These are phyloP conservation scores for Anser brachyrhynchus DNA, from an alignment of 2,113 vertebrate genomes.

Conservation along the genomic window DNA sequence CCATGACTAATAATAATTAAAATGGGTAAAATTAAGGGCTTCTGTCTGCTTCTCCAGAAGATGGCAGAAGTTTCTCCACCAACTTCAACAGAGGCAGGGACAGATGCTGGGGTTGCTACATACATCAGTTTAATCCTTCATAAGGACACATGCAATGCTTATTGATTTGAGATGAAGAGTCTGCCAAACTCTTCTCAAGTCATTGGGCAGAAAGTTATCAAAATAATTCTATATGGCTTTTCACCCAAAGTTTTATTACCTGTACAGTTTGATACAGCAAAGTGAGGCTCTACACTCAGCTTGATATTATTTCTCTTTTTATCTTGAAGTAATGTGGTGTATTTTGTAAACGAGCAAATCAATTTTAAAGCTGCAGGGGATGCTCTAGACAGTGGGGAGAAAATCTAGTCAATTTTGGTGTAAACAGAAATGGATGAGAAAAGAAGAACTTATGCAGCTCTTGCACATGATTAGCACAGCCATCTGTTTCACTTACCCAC, in stretches of 20 bases:
- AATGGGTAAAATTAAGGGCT: not conserved
- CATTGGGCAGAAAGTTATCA: not conserved
- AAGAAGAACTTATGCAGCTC: not conserved
- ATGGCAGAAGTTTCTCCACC: not conserved
- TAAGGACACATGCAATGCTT: not conserved
- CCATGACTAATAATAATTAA: not conserved
- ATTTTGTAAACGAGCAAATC: not conserved
- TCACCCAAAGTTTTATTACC: not conserved
- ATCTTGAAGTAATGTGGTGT: fast-evolving
- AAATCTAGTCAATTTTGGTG: not conserved
- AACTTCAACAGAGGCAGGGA: not conserved
- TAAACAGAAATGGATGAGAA: not conserved
- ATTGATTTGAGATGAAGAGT: not conserved
- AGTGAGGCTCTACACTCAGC: not conserved
- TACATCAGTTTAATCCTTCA: not conserved
- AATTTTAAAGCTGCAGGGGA: not conserved
- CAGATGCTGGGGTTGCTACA: not conserved
- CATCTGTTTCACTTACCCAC: conserved; percentile 47
- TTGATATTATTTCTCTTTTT: not conserved
- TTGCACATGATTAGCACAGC: conserved; percentile 6
- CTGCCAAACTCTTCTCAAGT: not conserved
- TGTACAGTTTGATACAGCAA: not conserved
- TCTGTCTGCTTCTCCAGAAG: not conserved
- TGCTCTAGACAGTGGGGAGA: not conserved
- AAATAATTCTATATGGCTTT: not conserved